Percentiles rank a stretch among this genome's conserved stretches.
phyloP scores from a whole-genome alignment of 2,888 invertebrate genomes.

The Branchellion lobata region DNA sequence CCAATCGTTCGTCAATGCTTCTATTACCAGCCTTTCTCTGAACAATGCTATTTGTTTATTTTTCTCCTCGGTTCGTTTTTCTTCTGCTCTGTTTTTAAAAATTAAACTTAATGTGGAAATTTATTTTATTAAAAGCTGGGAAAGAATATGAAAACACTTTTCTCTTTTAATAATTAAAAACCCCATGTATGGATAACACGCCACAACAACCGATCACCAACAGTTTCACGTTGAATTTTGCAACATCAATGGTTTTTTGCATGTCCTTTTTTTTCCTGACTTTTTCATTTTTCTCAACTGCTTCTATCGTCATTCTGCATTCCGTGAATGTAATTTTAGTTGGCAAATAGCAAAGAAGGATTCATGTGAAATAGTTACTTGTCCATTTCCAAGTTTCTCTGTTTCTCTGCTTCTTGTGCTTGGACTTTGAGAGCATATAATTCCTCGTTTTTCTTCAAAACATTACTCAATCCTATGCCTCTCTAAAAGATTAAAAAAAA shows the following conservation, averaged over 20 bases:
- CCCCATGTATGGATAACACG: too few relatives aligned
- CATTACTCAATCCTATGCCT: background rate
- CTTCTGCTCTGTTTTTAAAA: background rate
- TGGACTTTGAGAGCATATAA: background rate
- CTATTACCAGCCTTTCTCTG: background rate
- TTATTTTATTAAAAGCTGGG: too few relatives aligned
- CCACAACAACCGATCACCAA: too few relatives aligned
- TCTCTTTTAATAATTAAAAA: too few relatives aligned
- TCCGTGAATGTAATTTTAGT: too few relatives aligned
- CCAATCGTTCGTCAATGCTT: constrained; percentile 2
- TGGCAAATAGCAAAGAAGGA: too few relatives aligned
- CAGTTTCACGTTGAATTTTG: constrained; percentile 1
- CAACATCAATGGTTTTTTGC: background rate
- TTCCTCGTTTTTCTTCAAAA: background rate
- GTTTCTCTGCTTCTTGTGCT: constrained; percentile 5
- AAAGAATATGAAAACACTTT: too few relatives aligned
- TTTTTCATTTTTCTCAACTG: background rate
- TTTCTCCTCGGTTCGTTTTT: background rate
- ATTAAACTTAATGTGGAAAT: background rate
- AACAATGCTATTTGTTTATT: background rate
- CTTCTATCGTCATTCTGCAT: background rate
- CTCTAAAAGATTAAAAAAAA: background rate
- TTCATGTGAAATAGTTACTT: background rate
- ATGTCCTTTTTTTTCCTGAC: background rate
- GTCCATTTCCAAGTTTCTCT: constrained; percentile 4